phyloP scores from a whole-genome alignment of 2,797 vertebrate species.

The Hoplostethus mediterraneus region DNA sequence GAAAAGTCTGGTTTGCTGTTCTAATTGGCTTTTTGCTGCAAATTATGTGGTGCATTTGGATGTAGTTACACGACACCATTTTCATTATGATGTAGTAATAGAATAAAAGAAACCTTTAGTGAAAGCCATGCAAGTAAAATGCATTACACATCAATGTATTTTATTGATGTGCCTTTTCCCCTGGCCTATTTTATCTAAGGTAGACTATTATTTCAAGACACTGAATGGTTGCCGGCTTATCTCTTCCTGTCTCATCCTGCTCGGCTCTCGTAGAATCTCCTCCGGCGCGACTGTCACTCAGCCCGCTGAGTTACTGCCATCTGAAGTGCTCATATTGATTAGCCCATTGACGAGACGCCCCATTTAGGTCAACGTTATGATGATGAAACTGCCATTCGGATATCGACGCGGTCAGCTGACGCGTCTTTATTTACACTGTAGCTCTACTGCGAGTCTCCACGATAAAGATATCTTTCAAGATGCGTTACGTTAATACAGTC shows the following conservation, averaged over 20 bases:
- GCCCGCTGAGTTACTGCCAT: conserved; percentile 2
- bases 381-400: conserved; percentile 46
- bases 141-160: too few relatives aligned
- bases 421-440: conserved; percentile 44
- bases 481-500: too few relatives aligned
- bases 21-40: too few relatives aligned
- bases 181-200: background rate
- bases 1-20: too few relatives aligned
- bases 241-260: conserved; percentile 19
- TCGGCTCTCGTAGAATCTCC: background rate
- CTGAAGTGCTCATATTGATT: conserved; percentile 41
- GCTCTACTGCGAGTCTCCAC: background rate
- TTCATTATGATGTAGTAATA: too few relatives aligned
- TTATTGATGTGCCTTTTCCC: background rate
- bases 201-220: conserved; percentile 3
- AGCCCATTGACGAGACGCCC: conserved; percentile 45
- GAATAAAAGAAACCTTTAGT: too few relatives aligned
- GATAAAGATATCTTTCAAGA: too few relatives aligned
- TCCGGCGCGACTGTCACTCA: conserved; percentile 6
- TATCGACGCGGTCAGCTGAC: conserved; percentile 33
- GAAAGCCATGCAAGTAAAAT: too few relatives aligned
- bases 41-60: too few relatives aligned
- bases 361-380: conserved; percentile 24
- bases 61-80: too few relatives aligned
- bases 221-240: conserved; percentile 27